Evolutionary conservation across 2,888 invertebrate species (phyloP).

Genomic region (Dromius quadrimaculatus): DNA sequence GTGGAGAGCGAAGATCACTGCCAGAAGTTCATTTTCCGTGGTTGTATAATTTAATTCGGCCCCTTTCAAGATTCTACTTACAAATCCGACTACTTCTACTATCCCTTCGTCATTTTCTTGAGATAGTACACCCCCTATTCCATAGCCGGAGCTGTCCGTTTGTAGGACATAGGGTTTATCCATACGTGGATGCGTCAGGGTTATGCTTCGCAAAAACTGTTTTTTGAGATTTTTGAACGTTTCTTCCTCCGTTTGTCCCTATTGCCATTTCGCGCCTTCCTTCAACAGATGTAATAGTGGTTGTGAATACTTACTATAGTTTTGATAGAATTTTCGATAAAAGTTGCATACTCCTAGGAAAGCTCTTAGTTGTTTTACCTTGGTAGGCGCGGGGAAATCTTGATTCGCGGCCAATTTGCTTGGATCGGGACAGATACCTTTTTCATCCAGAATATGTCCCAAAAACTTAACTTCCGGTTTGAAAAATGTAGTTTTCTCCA

Average conservation of each 20-base stretch:
- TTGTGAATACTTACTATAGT: conserved; percentile 48
- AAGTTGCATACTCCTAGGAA: conserved; percentile 56
- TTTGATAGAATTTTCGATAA: conserved; percentile 52
- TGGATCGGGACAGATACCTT: conserved; percentile 55
- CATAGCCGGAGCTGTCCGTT: conserved; percentile 48
- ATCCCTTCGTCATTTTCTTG: conserved; percentile 12
- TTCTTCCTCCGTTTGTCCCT: conserved; percentile 38
- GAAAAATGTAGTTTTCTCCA: no score
- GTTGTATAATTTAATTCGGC: conserved; percentile 48
- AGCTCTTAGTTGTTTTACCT: conserved; percentile 54
- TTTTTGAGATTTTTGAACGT: conserved; percentile 42
- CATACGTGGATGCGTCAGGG: conserved; percentile 39
- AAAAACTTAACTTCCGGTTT: no score
- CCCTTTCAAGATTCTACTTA: conserved; percentile 21
- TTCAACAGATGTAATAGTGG: conserved; percentile 53
- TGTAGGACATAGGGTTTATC: conserved; percentile 41
- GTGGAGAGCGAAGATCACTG: conserved; percentile 55
- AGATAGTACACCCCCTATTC: conserved; percentile 46
- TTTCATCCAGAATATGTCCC: conserved; percentile 54
- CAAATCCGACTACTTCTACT: conserved; percentile 33
- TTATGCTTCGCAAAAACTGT: conserved; percentile 38
- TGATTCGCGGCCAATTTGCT: conserved; percentile 54
- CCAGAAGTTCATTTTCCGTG: conserved; percentile 57
- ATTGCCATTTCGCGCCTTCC: conserved; percentile 50
- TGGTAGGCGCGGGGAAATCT: conserved; percentile 55